Evolutionary conservation across 1,140 invertebrate species (phyloP).

Genomic region (Coelopa frigida): DNA sequence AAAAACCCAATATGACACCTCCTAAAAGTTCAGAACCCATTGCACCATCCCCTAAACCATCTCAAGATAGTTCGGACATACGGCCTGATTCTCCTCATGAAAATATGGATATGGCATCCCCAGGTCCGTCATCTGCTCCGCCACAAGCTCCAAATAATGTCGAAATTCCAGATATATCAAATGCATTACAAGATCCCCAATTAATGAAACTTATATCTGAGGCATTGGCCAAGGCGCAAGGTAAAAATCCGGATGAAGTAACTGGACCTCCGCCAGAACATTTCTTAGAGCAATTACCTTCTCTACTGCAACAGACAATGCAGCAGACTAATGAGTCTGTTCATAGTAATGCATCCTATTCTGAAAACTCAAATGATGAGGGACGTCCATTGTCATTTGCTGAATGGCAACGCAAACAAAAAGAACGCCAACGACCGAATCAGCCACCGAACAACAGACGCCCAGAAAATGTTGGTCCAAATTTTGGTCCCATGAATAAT

Average conservation of each 20-base stretch:
- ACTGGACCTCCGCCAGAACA: not conserved
- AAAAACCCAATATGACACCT: constrained; percentile 11
- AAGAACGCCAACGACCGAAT: no score
- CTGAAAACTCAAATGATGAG: constrained; percentile 8
- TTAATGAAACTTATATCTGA: constrained; percentile 31
- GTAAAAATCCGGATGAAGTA: constrained; percentile 6
- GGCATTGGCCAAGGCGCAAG: constrained; percentile 30
- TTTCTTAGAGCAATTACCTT: constrained; percentile 9
- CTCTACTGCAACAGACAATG: constrained; percentile 13
- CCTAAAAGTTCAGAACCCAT: not conserved
- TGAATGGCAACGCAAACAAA: constrained; percentile 32
- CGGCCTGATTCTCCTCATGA: no score
- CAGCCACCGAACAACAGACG: not conserved
- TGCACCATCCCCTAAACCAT: not conserved
- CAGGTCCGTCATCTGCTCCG: no score
- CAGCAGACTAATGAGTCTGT: constrained; percentile 2
- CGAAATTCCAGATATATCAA: constrained; percentile 22
- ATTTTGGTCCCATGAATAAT: constrained; percentile 1
- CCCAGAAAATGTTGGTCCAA: not conserved
- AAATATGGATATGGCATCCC: no score
- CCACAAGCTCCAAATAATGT: no score
- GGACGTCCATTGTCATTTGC: constrained; percentile 28
- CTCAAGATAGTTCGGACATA: no score
- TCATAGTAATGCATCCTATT: not conserved
- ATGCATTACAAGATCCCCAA: constrained; percentile 30